These are phyloP conservation scores for Lophius americanus DNA, from an alignment of 2,797 vertebrate species.

Conservation along the genomic window DNA sequence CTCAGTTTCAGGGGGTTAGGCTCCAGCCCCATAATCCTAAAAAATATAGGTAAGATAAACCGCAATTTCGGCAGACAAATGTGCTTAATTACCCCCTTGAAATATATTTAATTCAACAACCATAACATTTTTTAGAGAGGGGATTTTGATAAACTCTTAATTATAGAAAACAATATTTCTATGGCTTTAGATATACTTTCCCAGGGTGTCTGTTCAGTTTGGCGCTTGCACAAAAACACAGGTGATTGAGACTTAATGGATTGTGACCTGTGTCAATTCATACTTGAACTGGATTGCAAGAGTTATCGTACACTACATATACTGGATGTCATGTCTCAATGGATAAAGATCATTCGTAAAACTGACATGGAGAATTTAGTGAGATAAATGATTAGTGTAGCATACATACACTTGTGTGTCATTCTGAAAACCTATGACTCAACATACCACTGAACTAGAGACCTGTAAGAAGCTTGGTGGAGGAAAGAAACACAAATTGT, in stretches of 20 bases:
- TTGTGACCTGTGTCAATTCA: conserved; percentile 6
- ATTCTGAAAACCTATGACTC: conserved; percentile 33
- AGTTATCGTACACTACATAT: conserved; percentile 22
- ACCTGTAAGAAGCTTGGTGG: conserved; percentile 7
- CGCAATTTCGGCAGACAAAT: too few relatives aligned
- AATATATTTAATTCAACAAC: conserved; percentile 15
- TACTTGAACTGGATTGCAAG: conserved; percentile 14
- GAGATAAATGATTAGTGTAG: conserved; percentile 15
- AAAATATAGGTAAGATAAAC: too few relatives aligned
- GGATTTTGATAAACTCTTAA: conserved; percentile 8
- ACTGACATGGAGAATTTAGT: conserved; percentile 8
- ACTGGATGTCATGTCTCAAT: conserved; percentile 12
- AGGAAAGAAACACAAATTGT: conserved; percentile 21
- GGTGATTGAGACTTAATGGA: background rate
- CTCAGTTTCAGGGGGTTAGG: too few relatives aligned
- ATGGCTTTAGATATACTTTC: too few relatives aligned
- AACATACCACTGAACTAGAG: conserved; percentile 22
- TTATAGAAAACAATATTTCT: conserved; percentile 1
- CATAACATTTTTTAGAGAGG: conserved; percentile 2
- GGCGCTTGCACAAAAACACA: background rate
- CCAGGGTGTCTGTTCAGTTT: too few relatives aligned
- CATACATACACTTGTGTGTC: conserved; percentile 1
- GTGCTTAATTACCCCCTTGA: conserved; percentile 1
- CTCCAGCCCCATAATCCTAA: too few relatives aligned
- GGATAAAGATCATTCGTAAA: conserved; percentile 15